These are phyloP conservation scores for Pelagia noctiluca DNA, from an alignment of 30 jellyfish, hydroid and myxozoan species.

Conservation along the genomic window DNA sequence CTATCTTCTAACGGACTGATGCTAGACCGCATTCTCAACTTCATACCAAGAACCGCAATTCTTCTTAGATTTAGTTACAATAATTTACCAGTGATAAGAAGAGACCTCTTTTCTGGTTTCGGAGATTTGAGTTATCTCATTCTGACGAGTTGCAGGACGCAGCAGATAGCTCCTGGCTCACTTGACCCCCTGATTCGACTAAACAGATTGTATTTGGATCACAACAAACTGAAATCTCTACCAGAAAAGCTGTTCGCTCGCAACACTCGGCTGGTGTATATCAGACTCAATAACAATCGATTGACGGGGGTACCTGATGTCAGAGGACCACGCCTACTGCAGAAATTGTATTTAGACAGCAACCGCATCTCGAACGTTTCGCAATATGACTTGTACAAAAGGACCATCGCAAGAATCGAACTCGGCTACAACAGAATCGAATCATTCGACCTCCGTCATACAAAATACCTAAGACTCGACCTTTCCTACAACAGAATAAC, in stretches of 20 bases:
- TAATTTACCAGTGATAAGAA: neutral
- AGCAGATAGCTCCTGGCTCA: neutral
- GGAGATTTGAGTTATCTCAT: neutral
- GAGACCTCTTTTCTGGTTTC: neutral
- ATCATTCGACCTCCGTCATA: neutral
- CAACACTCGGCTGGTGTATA: neutral
- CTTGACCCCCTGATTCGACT: neutral
- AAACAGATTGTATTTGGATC: no score
- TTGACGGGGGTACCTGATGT: neutral
- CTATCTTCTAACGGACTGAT: neutral
- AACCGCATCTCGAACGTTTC: neutral
- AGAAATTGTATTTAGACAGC: neutral
- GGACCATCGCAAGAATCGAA: neutral
- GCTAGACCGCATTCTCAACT: neutral
- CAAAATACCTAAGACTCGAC: neutral
- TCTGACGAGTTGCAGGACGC: neutral
- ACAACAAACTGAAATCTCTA: neutral
- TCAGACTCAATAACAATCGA: no score
- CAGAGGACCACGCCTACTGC: neutral
- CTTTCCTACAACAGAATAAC: slow-evolving; percentile 12
- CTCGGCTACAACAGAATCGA: neutral
- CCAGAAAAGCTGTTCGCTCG: neutral
- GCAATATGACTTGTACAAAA: neutral
- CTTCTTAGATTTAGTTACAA: neutral
- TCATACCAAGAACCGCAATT: neutral